Evolutionary conservation across 2,797 vertebrate species (phyloP).

Genomic region (Naso thynnoides): DNA sequence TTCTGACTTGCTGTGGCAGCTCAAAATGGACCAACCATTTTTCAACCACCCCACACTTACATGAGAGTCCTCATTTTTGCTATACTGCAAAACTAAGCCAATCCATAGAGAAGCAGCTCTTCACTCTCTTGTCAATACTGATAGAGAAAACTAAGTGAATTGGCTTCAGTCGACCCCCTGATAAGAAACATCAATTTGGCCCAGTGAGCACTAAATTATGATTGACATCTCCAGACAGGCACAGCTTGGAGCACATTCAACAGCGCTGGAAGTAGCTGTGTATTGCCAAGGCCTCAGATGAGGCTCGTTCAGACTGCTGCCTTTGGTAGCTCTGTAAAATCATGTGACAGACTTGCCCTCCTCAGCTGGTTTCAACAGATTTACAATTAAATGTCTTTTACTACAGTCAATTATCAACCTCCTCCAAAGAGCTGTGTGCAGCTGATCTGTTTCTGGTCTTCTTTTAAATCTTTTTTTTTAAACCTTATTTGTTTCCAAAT

Average conservation of each 20-base stretch:
- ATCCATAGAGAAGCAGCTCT: neutral
- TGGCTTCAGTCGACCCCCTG: slow-evolving; percentile 27
- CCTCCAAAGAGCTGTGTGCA: slow-evolving; percentile 8
- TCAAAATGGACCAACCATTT: slow-evolving; percentile 12
- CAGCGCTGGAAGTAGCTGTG: slow-evolving; percentile 39
- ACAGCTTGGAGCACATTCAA: slow-evolving; percentile 31
- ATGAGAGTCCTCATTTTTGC: neutral
- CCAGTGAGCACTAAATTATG: slow-evolving; percentile 36
- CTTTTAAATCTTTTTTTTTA: neutral
- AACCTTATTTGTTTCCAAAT: neutral
- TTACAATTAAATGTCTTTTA: slow-evolving; percentile 72
- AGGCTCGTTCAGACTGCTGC: slow-evolving; percentile 26
- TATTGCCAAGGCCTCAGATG: slow-evolving; percentile 22
- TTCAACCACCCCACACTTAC: neutral
- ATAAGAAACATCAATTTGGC: slow-evolving; percentile 41
- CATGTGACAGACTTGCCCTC: slow-evolving; percentile 49
- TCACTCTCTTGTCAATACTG: slow-evolving; percentile 20
- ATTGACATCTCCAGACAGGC: slow-evolving; percentile 41
- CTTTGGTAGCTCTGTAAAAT: slow-evolving; percentile 26
- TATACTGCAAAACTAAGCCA: slow-evolving; percentile 12
- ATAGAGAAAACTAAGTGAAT: slow-evolving; percentile 31
- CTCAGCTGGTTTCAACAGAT: slow-evolving; percentile 61
- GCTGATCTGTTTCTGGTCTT: slow-evolving; percentile 8
- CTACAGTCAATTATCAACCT: slow-evolving; percentile 57
- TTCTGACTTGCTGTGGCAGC: slow-evolving; percentile 12